A percentile compares a stretch with the other conserved stretches of the same genome.
Evolutionary conservation across 2,113 vertebrate genomes (phyloP).

Genomic region (Larimichthys polyactis): DNA sequence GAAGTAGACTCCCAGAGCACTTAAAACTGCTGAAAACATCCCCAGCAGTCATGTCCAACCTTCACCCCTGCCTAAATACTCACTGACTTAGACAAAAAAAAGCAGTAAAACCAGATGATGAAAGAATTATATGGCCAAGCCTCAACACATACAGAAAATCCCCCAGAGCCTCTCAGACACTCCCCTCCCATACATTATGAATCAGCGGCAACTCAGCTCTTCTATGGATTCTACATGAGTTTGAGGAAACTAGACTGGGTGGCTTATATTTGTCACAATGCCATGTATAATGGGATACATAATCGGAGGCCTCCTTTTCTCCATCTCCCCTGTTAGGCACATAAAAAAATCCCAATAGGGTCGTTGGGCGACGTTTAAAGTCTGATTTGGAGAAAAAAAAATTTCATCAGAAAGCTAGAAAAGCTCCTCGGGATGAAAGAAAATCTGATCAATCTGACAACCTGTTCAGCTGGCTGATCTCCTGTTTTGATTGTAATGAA

Average conservation of each 20-base stretch:
- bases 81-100: conserved; percentile 52
- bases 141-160: conserved; percentile 65
- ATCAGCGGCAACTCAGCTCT: conserved; percentile 69
- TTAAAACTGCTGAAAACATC: conserved; percentile 67
- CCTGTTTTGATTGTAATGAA: conserved; percentile 71
- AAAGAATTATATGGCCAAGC: conserved; percentile 74
- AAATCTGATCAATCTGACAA: conserved; percentile 67
- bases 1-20: conserved; percentile 52
- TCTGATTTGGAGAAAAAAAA: conserved; percentile 29
- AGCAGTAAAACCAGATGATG: conserved; percentile 56
- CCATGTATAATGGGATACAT: conserved; percentile 36
- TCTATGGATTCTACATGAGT: conserved; percentile 65
- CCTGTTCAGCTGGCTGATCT: conserved; percentile 55
- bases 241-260: conserved; percentile 52
- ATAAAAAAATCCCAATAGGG: conserved; percentile 53
- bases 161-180: conserved; percentile 59
- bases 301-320: conserved; percentile 20
- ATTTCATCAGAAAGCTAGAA: conserved; percentile 37
- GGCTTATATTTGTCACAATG: conserved; percentile 65
- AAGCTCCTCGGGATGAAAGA: conserved; percentile 40
- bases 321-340: conserved; percentile 41
- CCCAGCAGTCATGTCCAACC: conserved; percentile 65
- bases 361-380: neutral
- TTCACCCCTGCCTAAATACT: conserved; percentile 70
- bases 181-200: conserved; percentile 70